Percentiles rank a stretch among this genome's conserved stretches.
Evolutionary conservation across 2,888 invertebrate species (phyloP).

Genomic region (Hypomecis atomaria): DNA sequence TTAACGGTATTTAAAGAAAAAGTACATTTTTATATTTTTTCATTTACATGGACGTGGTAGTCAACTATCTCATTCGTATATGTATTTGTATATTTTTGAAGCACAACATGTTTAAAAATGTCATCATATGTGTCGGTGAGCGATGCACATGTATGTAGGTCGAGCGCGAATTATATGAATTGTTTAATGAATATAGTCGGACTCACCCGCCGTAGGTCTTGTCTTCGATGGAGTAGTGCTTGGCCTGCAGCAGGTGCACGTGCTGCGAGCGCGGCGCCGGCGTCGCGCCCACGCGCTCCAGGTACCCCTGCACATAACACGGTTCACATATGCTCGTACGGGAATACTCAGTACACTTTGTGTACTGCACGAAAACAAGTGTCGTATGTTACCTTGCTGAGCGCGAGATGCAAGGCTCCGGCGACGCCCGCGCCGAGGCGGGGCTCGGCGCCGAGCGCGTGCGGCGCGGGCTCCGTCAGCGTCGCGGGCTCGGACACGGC

Average conservation of each 20-base stretch:
- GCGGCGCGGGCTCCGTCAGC: slow-evolving; percentile 53
- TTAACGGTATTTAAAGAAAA: too few species aligned
- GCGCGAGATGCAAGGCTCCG: slow-evolving; percentile 94
- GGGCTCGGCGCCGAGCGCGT: slow-evolving; percentile 94
- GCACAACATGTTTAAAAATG: too few species aligned
- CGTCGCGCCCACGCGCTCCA: slow-evolving; percentile 92
- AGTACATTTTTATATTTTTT: too few species aligned
- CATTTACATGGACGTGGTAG: too few species aligned
- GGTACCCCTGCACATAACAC: slow-evolving; percentile 86
- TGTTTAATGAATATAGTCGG: neutral
- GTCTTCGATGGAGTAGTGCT: slow-evolving; percentile 60
- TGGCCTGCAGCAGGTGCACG: slow-evolving; percentile 51
- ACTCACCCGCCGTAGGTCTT: slow-evolving; percentile 62
- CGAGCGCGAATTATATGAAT: too few species aligned
- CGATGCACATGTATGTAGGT: too few species aligned
- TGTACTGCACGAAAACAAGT: too few species aligned
- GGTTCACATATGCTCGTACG: neutral
- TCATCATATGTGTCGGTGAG: too few species aligned
- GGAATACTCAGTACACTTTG: too few species aligned
- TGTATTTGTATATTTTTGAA: too few species aligned
- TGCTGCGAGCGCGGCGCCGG: slow-evolving; percentile 79
- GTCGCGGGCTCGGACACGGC: slow-evolving; percentile 77
- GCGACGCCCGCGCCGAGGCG: slow-evolving; percentile 96
- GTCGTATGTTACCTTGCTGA: slow-evolving; percentile 78
- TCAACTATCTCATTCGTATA: too few species aligned